A percentile compares a stretch with the other conserved stretches of the same genome.
phyloP scores from a whole-genome alignment of 2,797 vertebrate genomes.

The Pygocentrus nattereri region DNA sequence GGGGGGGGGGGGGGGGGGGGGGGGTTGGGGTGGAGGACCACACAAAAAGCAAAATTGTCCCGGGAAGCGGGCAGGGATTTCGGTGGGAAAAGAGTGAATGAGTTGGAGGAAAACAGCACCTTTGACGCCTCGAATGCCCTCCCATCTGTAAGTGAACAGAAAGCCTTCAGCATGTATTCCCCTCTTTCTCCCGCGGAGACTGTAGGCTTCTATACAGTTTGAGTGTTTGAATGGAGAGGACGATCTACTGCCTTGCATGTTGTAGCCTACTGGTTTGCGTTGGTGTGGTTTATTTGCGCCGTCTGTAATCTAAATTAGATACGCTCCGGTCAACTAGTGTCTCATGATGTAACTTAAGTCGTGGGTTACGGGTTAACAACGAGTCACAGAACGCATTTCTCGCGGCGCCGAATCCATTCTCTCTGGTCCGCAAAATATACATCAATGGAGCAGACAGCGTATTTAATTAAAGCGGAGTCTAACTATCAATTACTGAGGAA shows the following conservation, averaged over 20 bases:
- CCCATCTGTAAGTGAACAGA: constrained; percentile 64
- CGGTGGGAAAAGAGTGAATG: constrained; percentile 80
- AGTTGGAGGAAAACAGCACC: constrained; percentile 35
- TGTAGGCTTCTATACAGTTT: background rate
- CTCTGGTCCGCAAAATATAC: constrained; percentile 57
- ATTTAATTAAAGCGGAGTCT: constrained; percentile 80
- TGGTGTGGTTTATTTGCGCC: background rate
- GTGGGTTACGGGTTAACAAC: constrained; percentile 36
- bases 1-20: constrained; percentile 68
- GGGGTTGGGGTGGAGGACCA: constrained; percentile 77
- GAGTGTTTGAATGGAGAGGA: background rate
- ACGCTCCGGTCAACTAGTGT: constrained; percentile 20
- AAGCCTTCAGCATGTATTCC: constrained; percentile 72
- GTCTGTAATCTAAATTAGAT: constrained; percentile 16
- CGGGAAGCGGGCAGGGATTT: constrained; percentile 80
- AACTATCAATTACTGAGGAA: constrained; percentile 79
- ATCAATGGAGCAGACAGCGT: constrained; percentile 67
- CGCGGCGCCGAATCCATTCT: constrained; percentile 45
- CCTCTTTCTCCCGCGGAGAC: background rate
- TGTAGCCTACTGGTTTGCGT: background rate
- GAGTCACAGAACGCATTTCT: constrained; percentile 24
- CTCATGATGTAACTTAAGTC: constrained; percentile 3
- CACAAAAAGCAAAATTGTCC: constrained; percentile 84
- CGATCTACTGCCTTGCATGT: background rate
- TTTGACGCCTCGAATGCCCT: constrained; percentile 43